These are phyloP conservation scores for Caloenas nicobarica DNA, from an alignment of 2,113 vertebrate species.

Conservation along the genomic window DNA sequence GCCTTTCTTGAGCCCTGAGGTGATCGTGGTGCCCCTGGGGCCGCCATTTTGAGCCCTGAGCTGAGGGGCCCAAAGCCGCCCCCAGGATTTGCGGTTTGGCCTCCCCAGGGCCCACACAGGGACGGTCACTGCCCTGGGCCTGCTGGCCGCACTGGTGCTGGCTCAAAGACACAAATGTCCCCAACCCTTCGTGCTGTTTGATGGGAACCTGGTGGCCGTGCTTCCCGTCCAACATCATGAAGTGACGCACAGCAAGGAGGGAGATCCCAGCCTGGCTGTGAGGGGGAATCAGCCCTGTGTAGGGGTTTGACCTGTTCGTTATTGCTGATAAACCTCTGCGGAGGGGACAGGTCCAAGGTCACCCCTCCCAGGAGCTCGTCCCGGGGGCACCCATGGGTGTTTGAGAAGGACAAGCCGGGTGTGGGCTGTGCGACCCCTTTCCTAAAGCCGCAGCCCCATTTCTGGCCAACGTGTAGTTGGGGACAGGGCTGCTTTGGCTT, in stretches of 20 bases:
- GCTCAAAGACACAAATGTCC: no score
- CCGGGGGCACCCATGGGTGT: background rate
- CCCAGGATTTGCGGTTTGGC: no score
- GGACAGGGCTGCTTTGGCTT: background rate
- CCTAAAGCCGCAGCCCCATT: background rate
- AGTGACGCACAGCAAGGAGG: no score
- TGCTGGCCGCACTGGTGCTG: no score
- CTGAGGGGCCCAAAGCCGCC: no score
- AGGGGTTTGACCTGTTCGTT: background rate
- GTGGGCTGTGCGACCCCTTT: background rate
- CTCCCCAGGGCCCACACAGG: no score
- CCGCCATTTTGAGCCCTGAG: no score
- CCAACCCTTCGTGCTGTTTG: no score
- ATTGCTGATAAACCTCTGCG: background rate
- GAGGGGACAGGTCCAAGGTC: background rate
- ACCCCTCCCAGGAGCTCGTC: background rate
- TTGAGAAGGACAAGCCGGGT: background rate
- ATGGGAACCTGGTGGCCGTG: background rate
- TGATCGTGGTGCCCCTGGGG: no score
- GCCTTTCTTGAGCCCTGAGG: no score
- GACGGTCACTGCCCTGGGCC: no score
- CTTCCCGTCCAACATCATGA: rapidly evolving
- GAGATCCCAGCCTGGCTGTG: background rate
- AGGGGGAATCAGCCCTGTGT: background rate
- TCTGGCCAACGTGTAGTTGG: background rate